phyloP scores from a whole-genome alignment of 2,888 invertebrate genomes.

The Myopa tessellatipennis region DNA sequence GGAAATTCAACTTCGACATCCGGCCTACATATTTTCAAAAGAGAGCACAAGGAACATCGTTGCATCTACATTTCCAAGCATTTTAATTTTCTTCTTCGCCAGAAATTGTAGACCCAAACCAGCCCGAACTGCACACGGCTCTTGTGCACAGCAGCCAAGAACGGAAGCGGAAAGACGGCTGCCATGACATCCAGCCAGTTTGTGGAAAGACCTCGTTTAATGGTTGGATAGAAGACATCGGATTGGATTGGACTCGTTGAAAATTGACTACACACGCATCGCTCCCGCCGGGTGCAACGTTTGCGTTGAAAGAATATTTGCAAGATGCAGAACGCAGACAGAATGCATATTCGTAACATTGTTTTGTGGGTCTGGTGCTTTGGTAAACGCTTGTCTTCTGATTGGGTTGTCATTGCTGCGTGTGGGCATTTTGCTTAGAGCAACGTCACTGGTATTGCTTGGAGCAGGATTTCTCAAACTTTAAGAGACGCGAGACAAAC shows the following conservation, averaged over 20 bases:
- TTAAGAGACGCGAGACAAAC: no score
- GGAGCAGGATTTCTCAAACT: no score
- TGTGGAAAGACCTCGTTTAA: conserved; percentile 5
- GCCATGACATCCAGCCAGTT: not conserved
- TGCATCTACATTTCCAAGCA: conserved; percentile 2
- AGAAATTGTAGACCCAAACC: not conserved
- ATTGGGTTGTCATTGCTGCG: not conserved
- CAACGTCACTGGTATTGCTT: no score
- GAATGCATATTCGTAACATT: no score
- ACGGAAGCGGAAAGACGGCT: conserved; percentile 26
- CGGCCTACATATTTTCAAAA: conserved; percentile 10
- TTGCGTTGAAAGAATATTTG: not conserved
- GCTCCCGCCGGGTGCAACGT: not conserved
- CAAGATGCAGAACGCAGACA: no score
- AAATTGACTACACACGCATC: conserved; percentile 13
- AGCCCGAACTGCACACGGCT: no score
- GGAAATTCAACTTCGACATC: conserved; percentile 22
- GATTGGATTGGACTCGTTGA: not conserved
- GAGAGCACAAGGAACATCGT: conserved; percentile 19
- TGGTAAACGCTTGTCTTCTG: not conserved
- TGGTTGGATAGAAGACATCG: not conserved
- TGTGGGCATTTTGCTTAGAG: not conserved
- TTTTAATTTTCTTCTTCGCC: conserved; percentile 2
- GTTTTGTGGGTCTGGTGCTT: not conserved
- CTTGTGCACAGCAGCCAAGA: no score